Percentiles rank a stretch among this genome's conserved stretches.
Conservation (phyloP, 2,888 invertebrate genomes). For the Hermaeophaga mercurialis region DNA sequence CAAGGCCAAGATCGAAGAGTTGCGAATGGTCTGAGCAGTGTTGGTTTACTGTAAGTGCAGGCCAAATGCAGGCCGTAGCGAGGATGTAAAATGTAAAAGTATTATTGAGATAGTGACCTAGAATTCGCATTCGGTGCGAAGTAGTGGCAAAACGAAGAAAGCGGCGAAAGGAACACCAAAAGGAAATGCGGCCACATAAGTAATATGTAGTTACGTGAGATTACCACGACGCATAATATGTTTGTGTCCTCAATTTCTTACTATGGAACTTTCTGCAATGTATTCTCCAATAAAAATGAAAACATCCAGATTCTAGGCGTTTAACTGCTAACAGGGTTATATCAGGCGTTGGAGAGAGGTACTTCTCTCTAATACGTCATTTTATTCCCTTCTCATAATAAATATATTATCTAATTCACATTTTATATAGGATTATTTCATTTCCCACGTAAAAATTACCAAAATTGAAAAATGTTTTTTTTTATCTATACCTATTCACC, state of each 20-base stretch:
- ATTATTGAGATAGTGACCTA: constrained; percentile 58
- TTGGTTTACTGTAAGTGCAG: constrained; percentile 51
- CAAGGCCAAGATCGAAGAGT: constrained; percentile 26
- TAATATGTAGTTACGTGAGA: constrained; percentile 58
- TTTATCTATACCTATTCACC: too few relatives aligned
- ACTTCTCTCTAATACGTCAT: too few relatives aligned
- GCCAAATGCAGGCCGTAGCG: constrained; percentile 43
- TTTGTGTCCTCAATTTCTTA: constrained; percentile 53
- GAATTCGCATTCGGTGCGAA: constrained; percentile 51
- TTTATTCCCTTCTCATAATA: too few relatives aligned
- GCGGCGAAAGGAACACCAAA: constrained; percentile 58
- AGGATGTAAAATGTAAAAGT: constrained; percentile 54
- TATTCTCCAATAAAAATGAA: constrained; percentile 57
- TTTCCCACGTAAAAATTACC: too few relatives aligned
- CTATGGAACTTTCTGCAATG: constrained; percentile 47
- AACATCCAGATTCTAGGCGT: constrained; percentile 41
- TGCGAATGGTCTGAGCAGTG: constrained; percentile 29
- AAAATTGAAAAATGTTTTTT: too few relatives aligned
- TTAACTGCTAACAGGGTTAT: constrained; percentile 36
- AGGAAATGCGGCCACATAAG: constrained; percentile 57
- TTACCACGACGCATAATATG: constrained; percentile 57
- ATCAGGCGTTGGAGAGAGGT: too few relatives aligned
- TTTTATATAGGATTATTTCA: too few relatives aligned
- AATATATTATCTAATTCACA: too few relatives aligned
- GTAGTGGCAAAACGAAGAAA: constrained; percentile 58